These are phyloP conservation scores for Strigamia crassipes DNA, from an alignment of 2,888 invertebrate species.

Conservation along the genomic window DNA sequence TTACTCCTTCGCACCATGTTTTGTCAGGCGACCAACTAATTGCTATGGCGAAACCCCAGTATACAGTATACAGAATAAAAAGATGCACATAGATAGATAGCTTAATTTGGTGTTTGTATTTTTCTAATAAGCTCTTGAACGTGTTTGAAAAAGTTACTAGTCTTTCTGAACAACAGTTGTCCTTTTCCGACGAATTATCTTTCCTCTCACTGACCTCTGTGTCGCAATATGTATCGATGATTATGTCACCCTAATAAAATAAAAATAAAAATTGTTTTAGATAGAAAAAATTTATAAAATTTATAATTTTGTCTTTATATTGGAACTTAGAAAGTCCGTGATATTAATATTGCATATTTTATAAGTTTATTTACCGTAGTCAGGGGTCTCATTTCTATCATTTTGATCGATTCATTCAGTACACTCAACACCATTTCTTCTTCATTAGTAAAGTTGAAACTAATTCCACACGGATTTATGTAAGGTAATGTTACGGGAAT, in stretches of 20 bases:
- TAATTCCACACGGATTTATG: neutral
- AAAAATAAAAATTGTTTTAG: neutral
- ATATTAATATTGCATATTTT: too few species aligned
- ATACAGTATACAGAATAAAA: slow-evolving; percentile 17
- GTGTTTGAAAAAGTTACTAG: neutral
- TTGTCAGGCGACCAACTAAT: neutral
- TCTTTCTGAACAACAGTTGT: neutral
- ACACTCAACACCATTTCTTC: too few species aligned
- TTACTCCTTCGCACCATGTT: slow-evolving; percentile 70
- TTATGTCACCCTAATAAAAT: neutral
- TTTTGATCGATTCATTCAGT: too few species aligned
- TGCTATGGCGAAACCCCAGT: slow-evolving; percentile 36
- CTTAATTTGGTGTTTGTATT: neutral
- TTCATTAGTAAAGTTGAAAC: too few species aligned
- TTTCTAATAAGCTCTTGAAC: neutral
- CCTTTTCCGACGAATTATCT: neutral
- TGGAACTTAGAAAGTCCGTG: too few species aligned
- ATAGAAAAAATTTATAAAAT: neutral
- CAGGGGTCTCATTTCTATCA: too few species aligned
- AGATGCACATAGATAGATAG: neutral
- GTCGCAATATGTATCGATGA: neutral
- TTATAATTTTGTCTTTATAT: neutral
- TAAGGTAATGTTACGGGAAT: neutral
- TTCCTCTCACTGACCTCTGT: neutral
- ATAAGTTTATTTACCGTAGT: too few species aligned